phyloP scores from a whole-genome alignment of 53 echinoderm and acorn worm species.

The Echinarachnius parma region DNA sequence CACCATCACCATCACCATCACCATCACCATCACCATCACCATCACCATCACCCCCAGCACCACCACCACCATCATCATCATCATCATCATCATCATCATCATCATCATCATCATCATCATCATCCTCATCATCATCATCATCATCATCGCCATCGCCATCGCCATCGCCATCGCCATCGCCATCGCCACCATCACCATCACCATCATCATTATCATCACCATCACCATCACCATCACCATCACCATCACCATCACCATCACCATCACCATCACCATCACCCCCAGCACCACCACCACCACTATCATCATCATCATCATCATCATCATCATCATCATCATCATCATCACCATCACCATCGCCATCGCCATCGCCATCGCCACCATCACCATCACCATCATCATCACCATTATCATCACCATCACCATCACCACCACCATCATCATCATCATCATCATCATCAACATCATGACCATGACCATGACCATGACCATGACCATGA shows the following conservation, averaged over 20 bases:
- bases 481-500: too few species aligned
- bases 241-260: too few species aligned
- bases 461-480: not conserved
- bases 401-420: slow-evolving; percentile 2
- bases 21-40: slow-evolving; percentile 1
- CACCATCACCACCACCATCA: slow-evolving; percentile 1
- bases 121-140: too few species aligned
- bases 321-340: slow-evolving; percentile 21
- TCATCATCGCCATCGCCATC: too few species aligned
- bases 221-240: too few species aligned
- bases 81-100: not conserved
- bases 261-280: too few species aligned
- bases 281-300: too few species aligned
- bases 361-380: not conserved
- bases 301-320: slow-evolving; percentile 26
- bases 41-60: too few species aligned
- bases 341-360: slow-evolving; percentile 5
- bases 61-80: slow-evolving; percentile 2
- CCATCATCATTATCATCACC: not conserved
- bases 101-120: too few species aligned
- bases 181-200: slow-evolving; percentile 1
- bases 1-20: slow-evolving; percentile 23
- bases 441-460: slow-evolving; percentile 2
- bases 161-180: not conserved
- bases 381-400: not conserved